phyloP scores from a whole-genome alignment of 35 echinoderm and acorn worm species.

The Apostichopus parvimensis region DNA sequence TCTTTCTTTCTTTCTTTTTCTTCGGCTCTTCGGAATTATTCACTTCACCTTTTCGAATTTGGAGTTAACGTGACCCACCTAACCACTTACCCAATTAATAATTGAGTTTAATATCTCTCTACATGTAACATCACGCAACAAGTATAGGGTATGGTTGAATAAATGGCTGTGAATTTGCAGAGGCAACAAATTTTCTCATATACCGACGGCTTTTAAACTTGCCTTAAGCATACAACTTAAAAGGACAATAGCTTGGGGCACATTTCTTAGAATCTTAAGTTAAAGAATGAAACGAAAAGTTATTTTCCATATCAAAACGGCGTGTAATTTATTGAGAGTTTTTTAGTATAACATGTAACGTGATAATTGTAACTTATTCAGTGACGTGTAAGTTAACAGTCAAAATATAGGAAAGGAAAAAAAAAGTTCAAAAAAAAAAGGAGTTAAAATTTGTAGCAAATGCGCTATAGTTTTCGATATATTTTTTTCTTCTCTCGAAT shows the following conservation, averaged over 20 bases:
- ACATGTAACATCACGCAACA: no score
- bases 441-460: no score
- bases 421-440: neutral
- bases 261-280: neutral
- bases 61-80: no score
- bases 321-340: neutral
- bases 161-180: neutral
- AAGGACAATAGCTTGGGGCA: neutral
- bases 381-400: neutral
- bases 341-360: neutral
- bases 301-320: constrained; percentile 9
- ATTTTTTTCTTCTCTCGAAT: neutral
- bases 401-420: neutral
- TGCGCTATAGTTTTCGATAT: no score
- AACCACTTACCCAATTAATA: no score
- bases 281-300: neutral
- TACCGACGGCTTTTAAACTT: neutral
- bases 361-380: constrained; percentile 6
- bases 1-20: no score
- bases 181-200: neutral
- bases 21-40: no score
- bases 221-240: neutral
- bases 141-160: neutral
- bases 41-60: no score
- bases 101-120: no score